A percentile compares a stretch with the other conserved stretches of the same genome.
Evolutionary conservation across 2,888 invertebrate genomes (phyloP).

Genomic region (Stegophylla sp.): DNA sequence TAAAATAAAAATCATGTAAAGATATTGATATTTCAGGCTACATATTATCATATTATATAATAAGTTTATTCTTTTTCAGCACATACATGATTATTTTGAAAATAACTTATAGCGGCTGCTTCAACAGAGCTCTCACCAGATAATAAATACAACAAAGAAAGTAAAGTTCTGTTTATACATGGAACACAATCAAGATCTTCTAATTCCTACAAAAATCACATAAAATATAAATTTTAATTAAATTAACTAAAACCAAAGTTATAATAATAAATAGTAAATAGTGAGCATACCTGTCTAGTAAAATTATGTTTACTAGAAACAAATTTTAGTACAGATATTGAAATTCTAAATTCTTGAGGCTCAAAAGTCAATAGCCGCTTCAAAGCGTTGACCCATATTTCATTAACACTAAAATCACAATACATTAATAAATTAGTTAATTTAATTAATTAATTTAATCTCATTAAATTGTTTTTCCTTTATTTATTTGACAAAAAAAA

Average conservation of each 20-base stretch:
- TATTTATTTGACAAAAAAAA: too few species aligned
- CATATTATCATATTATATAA: not conserved
- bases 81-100: constrained; percentile 36
- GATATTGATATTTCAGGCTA: not conserved
- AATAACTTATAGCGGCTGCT: constrained; percentile 35
- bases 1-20: not conserved
- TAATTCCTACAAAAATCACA: constrained; percentile 34
- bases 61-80: not conserved
- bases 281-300: constrained; percentile 18
- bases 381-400: constrained; percentile 31
- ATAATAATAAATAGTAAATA: not conserved
- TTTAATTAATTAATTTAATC: too few species aligned
- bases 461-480: too few species aligned
- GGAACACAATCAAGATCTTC: constrained; percentile 19
- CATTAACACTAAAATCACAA: constrained; percentile 35
- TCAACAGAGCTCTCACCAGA: constrained; percentile 51
- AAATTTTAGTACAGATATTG: constrained; percentile 38
- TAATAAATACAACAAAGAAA: constrained; percentile 45
- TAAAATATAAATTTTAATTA: not conserved
- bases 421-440: not conserved
- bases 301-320: constrained; percentile 49
- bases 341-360: constrained; percentile 32
- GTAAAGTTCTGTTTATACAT: constrained; percentile 26
- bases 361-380: constrained; percentile 19
- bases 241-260: not conserved